A percentile compares a stretch with the other conserved stretches of the same genome.
Evolutionary conservation across 2,113 vertebrate species (phyloP).

Genomic region (Thamnophis sirtalis): DNA sequence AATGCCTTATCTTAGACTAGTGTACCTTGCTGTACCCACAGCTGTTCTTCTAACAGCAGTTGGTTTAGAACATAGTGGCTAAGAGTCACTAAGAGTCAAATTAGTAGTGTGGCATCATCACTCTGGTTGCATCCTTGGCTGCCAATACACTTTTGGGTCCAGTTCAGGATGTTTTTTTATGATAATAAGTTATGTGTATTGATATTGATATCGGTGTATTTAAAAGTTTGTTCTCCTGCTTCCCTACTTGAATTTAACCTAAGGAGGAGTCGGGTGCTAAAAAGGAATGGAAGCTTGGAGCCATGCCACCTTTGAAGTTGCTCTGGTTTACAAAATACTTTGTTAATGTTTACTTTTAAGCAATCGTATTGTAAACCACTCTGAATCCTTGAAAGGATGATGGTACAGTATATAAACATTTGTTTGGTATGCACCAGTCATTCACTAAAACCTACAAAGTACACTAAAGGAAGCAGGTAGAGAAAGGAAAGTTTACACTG

Average conservation of each 20-base stretch:
- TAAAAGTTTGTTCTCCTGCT: not conserved
- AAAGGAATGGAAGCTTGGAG: not conserved
- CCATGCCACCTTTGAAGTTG: not conserved
- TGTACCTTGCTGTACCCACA: not conserved
- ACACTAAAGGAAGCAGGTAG: not conserved
- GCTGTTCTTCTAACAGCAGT: not conserved
- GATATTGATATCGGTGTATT: not conserved
- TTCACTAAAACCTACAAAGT: not conserved
- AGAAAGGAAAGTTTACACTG: not conserved
- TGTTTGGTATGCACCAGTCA: not conserved
- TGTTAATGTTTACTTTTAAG: not conserved
- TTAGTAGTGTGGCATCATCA: not conserved
- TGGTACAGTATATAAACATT: not conserved
- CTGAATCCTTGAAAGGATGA: not conserved
- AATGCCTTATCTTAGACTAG: not conserved
- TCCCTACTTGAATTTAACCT: not conserved
- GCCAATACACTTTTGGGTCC: not conserved
- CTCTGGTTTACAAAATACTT: not conserved
- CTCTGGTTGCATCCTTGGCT: not conserved
- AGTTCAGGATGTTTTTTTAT: not conserved
- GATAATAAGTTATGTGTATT: not conserved
- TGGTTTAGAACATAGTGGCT: not conserved
- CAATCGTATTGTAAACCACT: not conserved
- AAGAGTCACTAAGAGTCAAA: not conserved
- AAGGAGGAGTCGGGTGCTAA: not conserved